Conservation (phyloP, 37 sponge, comb jelly and placozoan genomes). For the Haliclona indistincta region DNA sequence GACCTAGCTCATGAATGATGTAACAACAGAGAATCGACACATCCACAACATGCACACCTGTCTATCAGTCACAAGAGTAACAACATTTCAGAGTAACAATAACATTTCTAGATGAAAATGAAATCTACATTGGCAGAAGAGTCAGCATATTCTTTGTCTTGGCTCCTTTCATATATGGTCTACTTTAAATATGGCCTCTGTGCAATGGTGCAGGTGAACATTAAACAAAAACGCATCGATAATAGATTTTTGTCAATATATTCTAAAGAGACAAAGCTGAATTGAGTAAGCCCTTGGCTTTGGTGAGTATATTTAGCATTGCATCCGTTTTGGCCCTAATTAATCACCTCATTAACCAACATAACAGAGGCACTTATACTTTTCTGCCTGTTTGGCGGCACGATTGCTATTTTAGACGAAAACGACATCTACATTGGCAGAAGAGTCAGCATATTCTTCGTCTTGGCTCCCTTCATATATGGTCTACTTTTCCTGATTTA, state of each 20-base stretch:
- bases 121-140: constrained; percentile 16
- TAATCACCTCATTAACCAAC: constrained; percentile 38
- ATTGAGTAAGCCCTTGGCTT: no score
- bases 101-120: constrained; percentile 21
- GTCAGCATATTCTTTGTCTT: background rate
- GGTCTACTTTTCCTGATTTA: constrained; percentile 17
- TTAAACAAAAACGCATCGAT: no score
- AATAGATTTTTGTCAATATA: no score
- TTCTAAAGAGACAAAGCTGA: no score
- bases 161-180: constrained; percentile 25
- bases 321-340: no score
- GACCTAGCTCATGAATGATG: no score
- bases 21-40: no score
- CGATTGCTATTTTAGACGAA: constrained; percentile 26
- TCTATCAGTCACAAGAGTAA: no score
- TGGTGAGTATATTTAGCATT: no score
- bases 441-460: background rate
- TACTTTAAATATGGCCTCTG: no score
- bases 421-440: constrained; percentile 26
- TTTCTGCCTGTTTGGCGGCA: constrained; percentile 2
- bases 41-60: no score
- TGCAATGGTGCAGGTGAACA: no score
- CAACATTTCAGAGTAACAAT: constrained; percentile 12
- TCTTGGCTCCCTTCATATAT: constrained; percentile 24
- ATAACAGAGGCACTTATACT: constrained; percentile 33